Evolutionary conservation across 2,113 vertebrate genomes (phyloP), one percentile per base, ranked within the genome.

Genomic region (Tragelaphus scriptus): DNA sequence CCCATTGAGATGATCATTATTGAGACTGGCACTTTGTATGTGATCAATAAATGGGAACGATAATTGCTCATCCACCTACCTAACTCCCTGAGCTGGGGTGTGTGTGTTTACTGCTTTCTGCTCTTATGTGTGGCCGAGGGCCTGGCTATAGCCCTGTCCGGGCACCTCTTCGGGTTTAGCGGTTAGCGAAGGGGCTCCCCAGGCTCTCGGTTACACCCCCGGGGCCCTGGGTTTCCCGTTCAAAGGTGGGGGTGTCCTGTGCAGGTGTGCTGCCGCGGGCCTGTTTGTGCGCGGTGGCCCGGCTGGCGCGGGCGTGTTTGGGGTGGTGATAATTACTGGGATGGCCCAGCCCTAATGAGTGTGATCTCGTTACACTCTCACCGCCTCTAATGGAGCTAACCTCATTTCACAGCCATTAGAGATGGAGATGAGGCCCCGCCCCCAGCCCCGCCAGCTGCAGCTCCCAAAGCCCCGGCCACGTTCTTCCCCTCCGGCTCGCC

Each of bases 371-470:
- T 98, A 98, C 98, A 98, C 98, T 98, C 97, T 95, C 59, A 23
- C 98, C 17, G 97, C 98, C 97, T 98, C 97, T 98, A 98, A 98
- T 98, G 98, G 98, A 97, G 97, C 98, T 98, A 98, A 98, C 98
- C 98, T 98, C 98, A 98, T 98, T 98, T 98, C 98, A 98, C 98
- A 98, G 98, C 97, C 97, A 98, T 98, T 98, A 98, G 98, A 96
- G 98, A 98, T 92, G 98, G 97, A 97, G 98, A 96, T 96, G 97
- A 96, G 93, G 97, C 98, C 97, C 98, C 98, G 97, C 97, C 98
- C 88, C 93, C 89, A 88, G 91, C 91, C 97, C 97, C 71, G 53
- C 91, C 97, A 98, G 97, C 97, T 97, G 97, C 94, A 97, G 96
- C 96, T 81, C n/a, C 85, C 53, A 13, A 93, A 61, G 96, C 86